These are phyloP conservation scores for Orientallactaga sibirica DNA, from an alignment of 2,797 vertebrate genomes.

Conservation along the genomic window DNA sequence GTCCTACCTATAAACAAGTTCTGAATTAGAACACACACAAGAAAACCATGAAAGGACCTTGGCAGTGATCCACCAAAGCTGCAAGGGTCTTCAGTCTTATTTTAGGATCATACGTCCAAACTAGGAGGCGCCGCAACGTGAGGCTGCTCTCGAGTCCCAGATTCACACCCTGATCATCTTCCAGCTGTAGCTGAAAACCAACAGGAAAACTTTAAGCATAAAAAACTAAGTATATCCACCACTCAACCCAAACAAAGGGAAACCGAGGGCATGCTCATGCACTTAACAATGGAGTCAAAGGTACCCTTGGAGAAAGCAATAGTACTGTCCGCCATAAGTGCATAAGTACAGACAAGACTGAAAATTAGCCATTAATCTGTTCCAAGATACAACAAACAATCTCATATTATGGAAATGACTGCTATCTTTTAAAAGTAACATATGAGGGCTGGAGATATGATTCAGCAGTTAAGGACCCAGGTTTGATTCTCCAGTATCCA, in stretches of 20 bases:
- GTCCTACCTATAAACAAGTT: neutral
- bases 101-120: constrained; percentile 99
- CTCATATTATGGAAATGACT: neutral
- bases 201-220: constrained; percentile 19
- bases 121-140: constrained; percentile 96
- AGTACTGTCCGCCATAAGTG: neutral
- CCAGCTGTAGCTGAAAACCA: constrained; percentile 93
- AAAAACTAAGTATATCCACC: neutral
- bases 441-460: too few relatives aligned
- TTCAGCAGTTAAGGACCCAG: too few relatives aligned
- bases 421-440: neutral
- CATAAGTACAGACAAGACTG: neutral
- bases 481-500: too few relatives aligned
- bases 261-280: neutral
- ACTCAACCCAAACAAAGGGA: neutral
- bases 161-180: constrained; percentile 96
- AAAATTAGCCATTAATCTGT: neutral
- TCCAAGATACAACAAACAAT: neutral
- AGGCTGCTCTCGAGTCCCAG: constrained; percentile 93
- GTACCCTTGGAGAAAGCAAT: neutral
- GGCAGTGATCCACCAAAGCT: constrained; percentile 98
- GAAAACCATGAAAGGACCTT: constrained; percentile 89
- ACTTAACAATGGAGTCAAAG: constrained; percentile 16
- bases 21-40: neutral
- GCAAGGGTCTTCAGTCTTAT: constrained; percentile 97